Evolutionary conservation across 53 echinoderm and acorn worm species (phyloP), one percentile per base, ranked within the genome.

Genomic region (Arbacia lixula): DNA sequence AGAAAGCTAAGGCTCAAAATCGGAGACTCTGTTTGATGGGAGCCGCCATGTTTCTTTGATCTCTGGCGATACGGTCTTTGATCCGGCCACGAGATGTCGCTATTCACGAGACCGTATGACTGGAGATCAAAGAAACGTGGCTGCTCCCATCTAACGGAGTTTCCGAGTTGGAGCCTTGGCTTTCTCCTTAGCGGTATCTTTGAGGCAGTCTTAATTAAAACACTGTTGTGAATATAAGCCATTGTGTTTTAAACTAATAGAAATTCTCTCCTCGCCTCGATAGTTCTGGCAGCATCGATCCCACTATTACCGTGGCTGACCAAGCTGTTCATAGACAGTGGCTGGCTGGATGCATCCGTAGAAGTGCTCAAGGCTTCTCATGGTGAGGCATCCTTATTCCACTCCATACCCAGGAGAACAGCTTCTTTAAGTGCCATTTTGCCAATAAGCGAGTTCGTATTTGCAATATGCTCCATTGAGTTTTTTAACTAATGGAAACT

Each of bases 241-340:
- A 0, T 56, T 17, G 21, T 17, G 10, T 56, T 24, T 12, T 26
- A 24, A 16, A 24, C 26, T 24, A 5, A 24, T 36, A 2, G 20
- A 21, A 24, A 11, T 28, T 71, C 8, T 75, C 6, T 53, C n/a
- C n/a, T n/a, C n/a, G n/a, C n/a, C n/a, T n/a, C 17, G 0, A 75
- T 40, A 78, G 79, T 78, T 60, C 30, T 78, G 24, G 79, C 79
- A 26, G 79, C 79, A 60, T 78, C 79, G 4, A 78, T 78, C 39
- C 79, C 79, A 6, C 60, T 78, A 60, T 38, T 78, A 40, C 79
- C 79, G 0, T 78, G 79, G 79, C 41, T 78, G 79, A 57, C 79
- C 60, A 78, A 60, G 41, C 16, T 78, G 16, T 78, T 78, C 27
- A 58, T 78, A 25, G 79, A 78, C n/a, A 78, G 79, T 60, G 79